phyloP scores from a whole-genome alignment of 2,888 invertebrate genomes.

The Geotrupes spiniger region DNA sequence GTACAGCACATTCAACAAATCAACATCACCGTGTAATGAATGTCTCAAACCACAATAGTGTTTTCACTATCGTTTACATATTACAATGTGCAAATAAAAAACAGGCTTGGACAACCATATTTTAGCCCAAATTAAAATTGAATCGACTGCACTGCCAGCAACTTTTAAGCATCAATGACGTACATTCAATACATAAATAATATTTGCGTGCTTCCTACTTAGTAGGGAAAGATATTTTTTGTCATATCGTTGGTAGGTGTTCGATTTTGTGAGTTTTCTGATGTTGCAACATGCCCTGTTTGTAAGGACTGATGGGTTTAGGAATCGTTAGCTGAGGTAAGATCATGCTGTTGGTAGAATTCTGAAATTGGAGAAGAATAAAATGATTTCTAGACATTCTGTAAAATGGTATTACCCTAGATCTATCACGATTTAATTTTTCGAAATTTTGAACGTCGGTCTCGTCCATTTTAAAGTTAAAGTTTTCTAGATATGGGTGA shows the following conservation, averaged over 20 bases:
- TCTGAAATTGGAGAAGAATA: slow-evolving; percentile 7
- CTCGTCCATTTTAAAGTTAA: slow-evolving; percentile 77
- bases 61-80: too few species aligned
- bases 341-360: slow-evolving; percentile 56
- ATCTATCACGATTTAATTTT: slow-evolving; percentile 59
- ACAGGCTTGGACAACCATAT: too few species aligned
- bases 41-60: too few species aligned
- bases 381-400: too few species aligned
- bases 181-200: too few species aligned
- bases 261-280: slow-evolving; percentile 53
- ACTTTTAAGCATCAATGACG: too few species aligned
- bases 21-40: too few species aligned
- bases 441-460: slow-evolving; percentile 62
- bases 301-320: slow-evolving; percentile 55
- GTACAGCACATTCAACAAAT: too few species aligned
- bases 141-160: too few species aligned
- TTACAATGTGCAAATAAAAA: too few species aligned
- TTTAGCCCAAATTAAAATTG: too few species aligned
- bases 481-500: slow-evolving; percentile 91
- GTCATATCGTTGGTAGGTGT: slow-evolving; percentile 76
- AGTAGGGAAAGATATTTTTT: slow-evolving; percentile 44
- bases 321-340: slow-evolving; percentile 62
- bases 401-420: slow-evolving; percentile 52
- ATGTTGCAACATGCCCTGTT: slow-evolving; percentile 32
- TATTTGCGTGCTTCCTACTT: slow-evolving; percentile 11